Conservation (phyloP, 2,113 vertebrate genomes). For the Sebastes schlegelii region DNA sequence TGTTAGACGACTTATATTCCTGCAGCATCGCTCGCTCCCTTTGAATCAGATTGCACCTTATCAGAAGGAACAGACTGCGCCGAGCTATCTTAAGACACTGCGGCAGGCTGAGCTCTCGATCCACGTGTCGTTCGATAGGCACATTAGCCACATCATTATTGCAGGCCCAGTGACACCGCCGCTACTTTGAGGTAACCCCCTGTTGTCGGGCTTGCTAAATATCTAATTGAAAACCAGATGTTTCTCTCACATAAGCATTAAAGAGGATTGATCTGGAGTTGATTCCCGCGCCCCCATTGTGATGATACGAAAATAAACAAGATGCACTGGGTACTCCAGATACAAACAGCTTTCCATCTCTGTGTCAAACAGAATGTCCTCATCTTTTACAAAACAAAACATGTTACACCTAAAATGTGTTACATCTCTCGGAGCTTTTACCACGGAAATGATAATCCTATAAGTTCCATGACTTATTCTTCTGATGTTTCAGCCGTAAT, state of each 20-base stretch:
- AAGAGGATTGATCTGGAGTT: conserved; percentile 69
- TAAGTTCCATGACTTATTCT: conserved; percentile 25
- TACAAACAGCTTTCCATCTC: conserved; percentile 20
- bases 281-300: conserved; percentile 54
- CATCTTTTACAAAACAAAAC: conserved; percentile 14
- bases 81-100: conserved; percentile 70
- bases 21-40: conserved; percentile 63
- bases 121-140: conserved; percentile 65
- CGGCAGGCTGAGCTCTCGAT: conserved; percentile 70
- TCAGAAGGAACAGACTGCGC: conserved; percentile 74
- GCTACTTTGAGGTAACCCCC: conserved; percentile 70
- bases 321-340: conserved; percentile 27
- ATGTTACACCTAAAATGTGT: neutral
- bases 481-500: conserved; percentile 40
- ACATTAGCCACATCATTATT: conserved; percentile 78
- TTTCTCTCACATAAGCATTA: conserved; percentile 71
- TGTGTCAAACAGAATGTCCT: conserved; percentile 20
- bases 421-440: conserved; percentile 5
- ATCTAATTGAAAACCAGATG: conserved; percentile 79
- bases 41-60: conserved; percentile 79
- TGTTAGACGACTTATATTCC: conserved; percentile 72
- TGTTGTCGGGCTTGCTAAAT: conserved; percentile 56
- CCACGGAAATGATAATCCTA: conserved; percentile 21
- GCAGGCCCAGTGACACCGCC: conserved; percentile 58
- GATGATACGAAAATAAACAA: conserved; percentile 67